Evolutionary conservation across 2,797 vertebrate genomes (phyloP), one percentile per base, ranked within the genome.

Genomic region (Arctocebus calabarensis): DNA sequence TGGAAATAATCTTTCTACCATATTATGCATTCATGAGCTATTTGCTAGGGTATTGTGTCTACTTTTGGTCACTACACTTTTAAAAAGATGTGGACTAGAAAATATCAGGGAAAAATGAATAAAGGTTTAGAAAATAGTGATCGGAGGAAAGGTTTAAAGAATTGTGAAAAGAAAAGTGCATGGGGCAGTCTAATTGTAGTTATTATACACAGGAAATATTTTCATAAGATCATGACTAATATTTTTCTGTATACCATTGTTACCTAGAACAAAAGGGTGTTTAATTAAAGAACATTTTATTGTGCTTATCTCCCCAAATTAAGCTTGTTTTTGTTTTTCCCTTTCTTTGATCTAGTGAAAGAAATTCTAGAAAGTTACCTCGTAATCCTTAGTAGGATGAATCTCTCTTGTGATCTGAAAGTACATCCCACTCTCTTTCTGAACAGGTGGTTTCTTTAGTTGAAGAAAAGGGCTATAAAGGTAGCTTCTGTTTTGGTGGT

Each of bases 21-120:
- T 78, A 94, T 95, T 97, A 97, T 95, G 88, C 75, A 97, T 97
- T 94, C 88, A 87, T 70, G 37, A 96, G 75, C 37, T 93, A 34
- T 95, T 92, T 86, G 81, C 66, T 90, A 77, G 88, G 71, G 70
- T 74, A 81, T 45, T 61, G 88, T 94, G 90, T 71, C 95, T 96
- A 92, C 93, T 96, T 87, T 92, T 48, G 83, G 88, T 95, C 94
- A 91, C 84, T 77, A 62, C 7, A 81, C 40, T 92, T 95, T 96
- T 87, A 48, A 83, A 95, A 94, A 79, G 84, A 89, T 83, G 14
- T 86, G 66, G 86, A 87, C 55, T 71, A n/a, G 43, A 94, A 94
- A 82, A 78, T 29, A 77, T 90, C 64, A n/a, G 77, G 59, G 29
- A 48, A 40, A 88, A 79, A 27, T 29, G 71, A 92, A 48, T 34